These are phyloP conservation scores for Rhyacichthys aspro DNA, from an alignment of 2,797 vertebrate species.

Conservation along the genomic window DNA sequence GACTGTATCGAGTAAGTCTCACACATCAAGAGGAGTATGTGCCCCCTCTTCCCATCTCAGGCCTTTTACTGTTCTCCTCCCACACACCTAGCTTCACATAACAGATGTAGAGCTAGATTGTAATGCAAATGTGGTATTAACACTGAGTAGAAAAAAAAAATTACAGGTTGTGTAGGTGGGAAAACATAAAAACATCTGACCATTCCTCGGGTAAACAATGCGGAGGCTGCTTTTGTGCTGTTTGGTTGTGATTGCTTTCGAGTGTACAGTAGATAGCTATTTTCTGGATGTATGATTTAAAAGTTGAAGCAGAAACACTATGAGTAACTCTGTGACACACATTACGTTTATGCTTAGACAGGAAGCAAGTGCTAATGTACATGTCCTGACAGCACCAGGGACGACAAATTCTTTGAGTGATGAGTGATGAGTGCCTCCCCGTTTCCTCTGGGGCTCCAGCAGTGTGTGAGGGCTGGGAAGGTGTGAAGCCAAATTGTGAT, in stretches of 20 bases:
- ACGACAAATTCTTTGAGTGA: slow-evolving; percentile 34
- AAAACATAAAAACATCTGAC: slow-evolving; percentile 22
- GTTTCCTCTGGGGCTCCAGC: slow-evolving; percentile 37
- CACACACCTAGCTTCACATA: slow-evolving; percentile 22
- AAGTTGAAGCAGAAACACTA: background rate
- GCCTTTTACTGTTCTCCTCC: slow-evolving; percentile 37
- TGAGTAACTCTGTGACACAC: slow-evolving; percentile 3
- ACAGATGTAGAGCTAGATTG: slow-evolving; percentile 32
- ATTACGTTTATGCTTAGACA: slow-evolving; percentile 12
- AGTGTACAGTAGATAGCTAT: slow-evolving; percentile 9
- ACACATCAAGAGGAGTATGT: slow-evolving; percentile 25
- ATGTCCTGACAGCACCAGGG: slow-evolving; percentile 30
- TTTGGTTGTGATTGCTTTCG: background rate
- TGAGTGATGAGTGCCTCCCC: slow-evolving; percentile 53
- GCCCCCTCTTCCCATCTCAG: slow-evolving; percentile 25
- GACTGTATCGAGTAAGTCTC: slow-evolving; percentile 28
- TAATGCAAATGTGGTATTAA: slow-evolving; percentile 45
- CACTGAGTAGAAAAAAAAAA: slow-evolving; percentile 18
- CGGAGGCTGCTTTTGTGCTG: background rate
- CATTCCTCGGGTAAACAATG: slow-evolving; percentile 11
- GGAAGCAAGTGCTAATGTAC: slow-evolving; percentile 24
- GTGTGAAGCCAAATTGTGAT: slow-evolving; percentile 61
- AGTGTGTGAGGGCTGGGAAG: slow-evolving; percentile 40
- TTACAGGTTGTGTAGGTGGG: slow-evolving; percentile 29
- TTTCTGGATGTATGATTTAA: background rate